Percentiles rank a stretch among this genome's conserved stretches.
These are phyloP conservation scores for Chaitophorus viminalis DNA, from an alignment of 2,888 invertebrate species.

Conservation along the genomic window DNA sequence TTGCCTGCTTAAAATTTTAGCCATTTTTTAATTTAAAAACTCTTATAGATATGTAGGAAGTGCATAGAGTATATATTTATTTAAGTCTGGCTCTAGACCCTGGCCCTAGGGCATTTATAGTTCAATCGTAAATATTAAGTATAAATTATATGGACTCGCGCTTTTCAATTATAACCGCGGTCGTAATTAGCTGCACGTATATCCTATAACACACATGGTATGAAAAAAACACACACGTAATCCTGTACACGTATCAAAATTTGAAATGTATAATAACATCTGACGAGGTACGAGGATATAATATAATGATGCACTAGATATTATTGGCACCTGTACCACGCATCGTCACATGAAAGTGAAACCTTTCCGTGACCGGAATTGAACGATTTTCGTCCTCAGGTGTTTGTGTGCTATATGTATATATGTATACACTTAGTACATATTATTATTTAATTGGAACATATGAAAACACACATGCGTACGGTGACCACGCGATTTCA, in stretches of 20 bases:
- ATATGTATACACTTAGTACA: background rate
- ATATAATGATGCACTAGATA: background rate
- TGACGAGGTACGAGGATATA: background rate
- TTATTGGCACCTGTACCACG: constrained; percentile 22
- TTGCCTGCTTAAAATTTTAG: too few relatives aligned
- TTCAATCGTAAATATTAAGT: too few relatives aligned
- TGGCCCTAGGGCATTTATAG: too few relatives aligned
- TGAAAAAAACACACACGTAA: background rate
- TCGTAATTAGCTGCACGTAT: too few relatives aligned
- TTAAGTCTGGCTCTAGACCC: too few relatives aligned
- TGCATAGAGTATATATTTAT: too few relatives aligned
- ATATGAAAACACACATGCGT: background rate
- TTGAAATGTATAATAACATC: constrained; percentile 10
- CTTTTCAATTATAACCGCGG: too few relatives aligned
- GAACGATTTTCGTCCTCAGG: constrained; percentile 34
- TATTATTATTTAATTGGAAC: background rate
- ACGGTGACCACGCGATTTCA: constrained; percentile 43
- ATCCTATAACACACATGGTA: too few relatives aligned
- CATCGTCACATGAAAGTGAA: constrained; percentile 51
- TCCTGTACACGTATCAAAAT: constrained; percentile 19
- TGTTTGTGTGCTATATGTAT: background rate
- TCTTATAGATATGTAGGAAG: too few relatives aligned
- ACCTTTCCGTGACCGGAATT: constrained; percentile 61
- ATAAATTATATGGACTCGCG: too few relatives aligned
- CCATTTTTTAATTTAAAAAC: too few relatives aligned